These are phyloP conservation scores for Craterocephalus amniculus DNA, from an alignment of 2,797 vertebrate species.

Conservation along the genomic window DNA sequence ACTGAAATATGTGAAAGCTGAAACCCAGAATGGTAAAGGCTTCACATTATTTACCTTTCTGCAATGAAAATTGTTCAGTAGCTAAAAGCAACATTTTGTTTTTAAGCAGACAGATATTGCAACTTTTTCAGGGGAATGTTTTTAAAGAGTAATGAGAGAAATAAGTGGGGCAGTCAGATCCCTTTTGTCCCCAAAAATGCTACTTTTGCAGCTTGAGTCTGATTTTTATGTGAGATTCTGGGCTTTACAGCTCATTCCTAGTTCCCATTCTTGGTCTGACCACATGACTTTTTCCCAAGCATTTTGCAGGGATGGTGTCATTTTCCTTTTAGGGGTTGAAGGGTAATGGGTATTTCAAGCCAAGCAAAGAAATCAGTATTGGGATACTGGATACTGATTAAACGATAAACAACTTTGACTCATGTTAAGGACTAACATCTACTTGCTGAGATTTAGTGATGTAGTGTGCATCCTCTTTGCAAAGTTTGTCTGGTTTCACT, in stretches of 20 bases:
- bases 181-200: conserved; percentile 13
- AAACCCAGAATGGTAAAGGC: conserved; percentile 11
- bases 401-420: too few relatives aligned
- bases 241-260: too few relatives aligned
- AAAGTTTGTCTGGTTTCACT: too few relatives aligned
- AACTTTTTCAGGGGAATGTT: conserved; percentile 16
- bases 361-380: too few relatives aligned
- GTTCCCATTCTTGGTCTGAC: neutral
- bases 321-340: too few relatives aligned
- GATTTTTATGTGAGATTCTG: too few relatives aligned
- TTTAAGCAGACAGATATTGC: neutral
- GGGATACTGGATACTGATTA: too few relatives aligned
- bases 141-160: neutral
- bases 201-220: conserved; percentile 24
- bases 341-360: too few relatives aligned
- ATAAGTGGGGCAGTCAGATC: neutral
- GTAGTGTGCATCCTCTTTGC: too few relatives aligned
- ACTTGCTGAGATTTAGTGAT: too few relatives aligned
- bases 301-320: too few relatives aligned
- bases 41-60: conserved; percentile 32
- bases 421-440: too few relatives aligned
- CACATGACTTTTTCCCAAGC: conserved; percentile 10
- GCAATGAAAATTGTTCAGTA: conserved; percentile 20
- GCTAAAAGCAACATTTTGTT: conserved; percentile 1
- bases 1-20: conserved; percentile 9